Percentiles rank a stretch among this genome's conserved stretches.
phyloP scores from a whole-genome alignment of 2,888 invertebrate genomes.

The Keiferia lycopersicella region DNA sequence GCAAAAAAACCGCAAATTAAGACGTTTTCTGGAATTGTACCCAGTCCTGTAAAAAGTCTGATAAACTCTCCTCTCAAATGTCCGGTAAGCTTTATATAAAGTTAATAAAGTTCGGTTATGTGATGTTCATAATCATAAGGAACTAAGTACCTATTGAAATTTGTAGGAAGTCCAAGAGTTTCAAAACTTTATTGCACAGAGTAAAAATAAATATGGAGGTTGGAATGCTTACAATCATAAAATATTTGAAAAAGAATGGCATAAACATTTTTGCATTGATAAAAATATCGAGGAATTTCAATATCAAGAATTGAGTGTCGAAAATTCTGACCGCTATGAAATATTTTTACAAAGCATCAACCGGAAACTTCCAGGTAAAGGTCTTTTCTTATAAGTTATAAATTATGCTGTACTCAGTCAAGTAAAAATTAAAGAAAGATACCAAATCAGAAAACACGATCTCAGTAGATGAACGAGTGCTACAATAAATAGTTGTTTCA shows the following conservation, averaged over 20 bases:
- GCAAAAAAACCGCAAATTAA: slow-evolving; percentile 40
- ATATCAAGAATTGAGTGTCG: slow-evolving; percentile 28
- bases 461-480: too few species aligned
- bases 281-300: slow-evolving; percentile 26
- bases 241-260: slow-evolving; percentile 72
- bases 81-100: slow-evolving; percentile 47
- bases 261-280: slow-evolving; percentile 50
- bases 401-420: background rate
- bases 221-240: slow-evolving; percentile 81
- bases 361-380: slow-evolving; percentile 57
- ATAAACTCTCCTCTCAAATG: slow-evolving; percentile 67
- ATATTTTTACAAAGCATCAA: slow-evolving; percentile 49
- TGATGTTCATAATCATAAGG: background rate
- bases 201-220: slow-evolving; percentile 77
- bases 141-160: background rate
- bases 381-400: slow-evolving; percentile 37
- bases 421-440: background rate
- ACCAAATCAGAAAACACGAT: too few species aligned
- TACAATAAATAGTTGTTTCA: too few species aligned
- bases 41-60: slow-evolving; percentile 63
- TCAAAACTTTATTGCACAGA: slow-evolving; percentile 75
- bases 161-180: slow-evolving; percentile 77
- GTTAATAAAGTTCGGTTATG: background rate
- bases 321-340: slow-evolving; percentile 35
- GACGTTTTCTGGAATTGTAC: slow-evolving; percentile 54